Percentiles rank a stretch among this genome's conserved stretches.
phyloP scores from a whole-genome alignment of 2,888 invertebrate species.

The Thumatha senex region DNA sequence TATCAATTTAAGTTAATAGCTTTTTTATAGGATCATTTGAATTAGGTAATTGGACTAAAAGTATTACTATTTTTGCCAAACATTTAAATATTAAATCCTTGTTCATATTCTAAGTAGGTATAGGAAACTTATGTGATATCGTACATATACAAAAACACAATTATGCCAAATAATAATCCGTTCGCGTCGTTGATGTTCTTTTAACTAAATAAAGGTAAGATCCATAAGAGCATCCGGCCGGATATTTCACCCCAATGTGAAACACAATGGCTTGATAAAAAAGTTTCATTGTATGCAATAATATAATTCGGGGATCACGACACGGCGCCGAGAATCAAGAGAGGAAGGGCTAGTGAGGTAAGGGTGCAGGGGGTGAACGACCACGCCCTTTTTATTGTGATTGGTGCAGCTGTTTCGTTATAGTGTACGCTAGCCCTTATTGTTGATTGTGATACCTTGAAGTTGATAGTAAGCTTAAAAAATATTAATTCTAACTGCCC shows the following conservation, averaged over 20 bases:
- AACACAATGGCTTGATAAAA: slow-evolving; percentile 77
- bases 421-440: slow-evolving; percentile 60
- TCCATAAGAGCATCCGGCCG: slow-evolving; percentile 78
- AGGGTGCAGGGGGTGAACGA: slow-evolving; percentile 45
- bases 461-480: slow-evolving; percentile 15
- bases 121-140: no score
- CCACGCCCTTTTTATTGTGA: slow-evolving; percentile 81
- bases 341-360: slow-evolving; percentile 28
- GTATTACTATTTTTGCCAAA: no score
- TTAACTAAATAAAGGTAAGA: slow-evolving; percentile 74
- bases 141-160: no score
- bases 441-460: slow-evolving; percentile 37
- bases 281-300: slow-evolving; percentile 78
- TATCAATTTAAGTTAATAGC: no score
- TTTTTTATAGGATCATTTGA: no score
- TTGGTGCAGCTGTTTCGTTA: slow-evolving; percentile 79
- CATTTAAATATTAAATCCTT: no score
- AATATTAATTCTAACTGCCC: slow-evolving; percentile 17
- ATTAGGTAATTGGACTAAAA: no score
- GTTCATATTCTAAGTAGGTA: no score
- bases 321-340: slow-evolving; percentile 53
- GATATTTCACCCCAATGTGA: slow-evolving; percentile 80
- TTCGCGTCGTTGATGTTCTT: slow-evolving; percentile 64
- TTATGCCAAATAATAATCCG: slow-evolving; percentile 52
- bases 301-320: slow-evolving; percentile 76